Conservation (phyloP, 2,888 invertebrate genomes). For the Molanna angustata region DNA sequence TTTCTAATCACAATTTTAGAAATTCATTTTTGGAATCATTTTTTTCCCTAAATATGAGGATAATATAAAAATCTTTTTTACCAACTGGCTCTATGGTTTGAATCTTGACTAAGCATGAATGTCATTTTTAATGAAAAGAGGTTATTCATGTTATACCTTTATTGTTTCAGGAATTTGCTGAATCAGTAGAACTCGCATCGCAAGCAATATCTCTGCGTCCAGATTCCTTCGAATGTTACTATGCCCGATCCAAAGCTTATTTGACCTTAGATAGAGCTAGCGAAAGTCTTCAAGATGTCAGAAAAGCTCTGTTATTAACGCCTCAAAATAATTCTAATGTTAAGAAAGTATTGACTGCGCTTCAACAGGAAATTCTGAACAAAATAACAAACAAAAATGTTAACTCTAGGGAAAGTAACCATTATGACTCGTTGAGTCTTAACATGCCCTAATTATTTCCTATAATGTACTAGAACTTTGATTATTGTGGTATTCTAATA, state of each 20-base stretch:
- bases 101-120: too few relatives aligned
- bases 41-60: too few relatives aligned
- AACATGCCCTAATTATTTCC: constrained; percentile 45
- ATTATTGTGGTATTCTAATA: constrained; percentile 4
- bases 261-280: constrained; percentile 71
- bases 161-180: constrained; percentile 68
- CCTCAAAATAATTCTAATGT: constrained; percentile 72
- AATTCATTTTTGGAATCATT: too few relatives aligned
- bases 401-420: constrained; percentile 40
- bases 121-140: too few relatives aligned
- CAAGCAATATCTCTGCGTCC: constrained; percentile 82
- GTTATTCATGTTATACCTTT: too few relatives aligned
- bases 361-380: constrained; percentile 71
- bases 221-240: constrained; percentile 89
- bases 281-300: constrained; percentile 78
- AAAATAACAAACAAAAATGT: constrained; percentile 46
- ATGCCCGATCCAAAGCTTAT: constrained; percentile 85
- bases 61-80: too few relatives aligned
- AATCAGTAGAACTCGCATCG: constrained; percentile 85
- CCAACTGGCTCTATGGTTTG: too few relatives aligned
- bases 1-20: too few relatives aligned
- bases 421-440: constrained; percentile 52
- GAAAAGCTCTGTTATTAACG: constrained; percentile 72
- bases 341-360: constrained; percentile 66
- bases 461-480: constrained; percentile 8